Conservation (phyloP, 2,888 invertebrate genomes). For the Perithous albicinctus region DNA sequence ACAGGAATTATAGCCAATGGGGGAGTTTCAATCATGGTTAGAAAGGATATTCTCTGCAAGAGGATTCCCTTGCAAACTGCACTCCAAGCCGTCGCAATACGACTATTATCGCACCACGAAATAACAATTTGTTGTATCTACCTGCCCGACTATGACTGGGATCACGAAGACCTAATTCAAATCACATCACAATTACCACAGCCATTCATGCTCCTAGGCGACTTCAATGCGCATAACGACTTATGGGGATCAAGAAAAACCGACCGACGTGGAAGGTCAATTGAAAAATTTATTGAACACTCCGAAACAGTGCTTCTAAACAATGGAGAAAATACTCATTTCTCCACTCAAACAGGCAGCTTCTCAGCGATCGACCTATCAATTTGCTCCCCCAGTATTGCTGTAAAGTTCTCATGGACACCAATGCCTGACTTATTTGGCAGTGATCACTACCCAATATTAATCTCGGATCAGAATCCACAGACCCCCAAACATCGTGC, state of each 20-base stretch:
- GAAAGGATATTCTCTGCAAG: background rate
- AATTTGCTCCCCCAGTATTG: too few relatives aligned
- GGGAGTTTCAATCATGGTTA: background rate
- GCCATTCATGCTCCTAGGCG: background rate
- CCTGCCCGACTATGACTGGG: background rate
- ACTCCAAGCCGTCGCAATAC: background rate
- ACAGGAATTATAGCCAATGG: background rate
- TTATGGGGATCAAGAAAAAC: background rate
- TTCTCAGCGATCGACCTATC: too few relatives aligned
- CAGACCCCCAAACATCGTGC: background rate
- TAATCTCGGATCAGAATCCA: background rate
- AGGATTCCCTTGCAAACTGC: background rate
- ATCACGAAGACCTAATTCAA: background rate
- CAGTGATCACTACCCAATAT: background rate
- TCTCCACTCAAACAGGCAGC: too few relatives aligned
- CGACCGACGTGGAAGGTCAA: background rate
- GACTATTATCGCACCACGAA: background rate
- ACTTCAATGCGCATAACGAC: background rate
- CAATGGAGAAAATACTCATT: background rate
- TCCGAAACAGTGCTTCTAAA: background rate
- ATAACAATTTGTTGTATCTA: background rate
- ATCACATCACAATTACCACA: background rate
- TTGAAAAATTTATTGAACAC: background rate
- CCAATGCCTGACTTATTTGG: background rate
- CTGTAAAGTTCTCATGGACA: too few relatives aligned